Base-by-base conservation (phyloP, 2,797 vertebrate species). In the Acanthornis magna region DNA sequence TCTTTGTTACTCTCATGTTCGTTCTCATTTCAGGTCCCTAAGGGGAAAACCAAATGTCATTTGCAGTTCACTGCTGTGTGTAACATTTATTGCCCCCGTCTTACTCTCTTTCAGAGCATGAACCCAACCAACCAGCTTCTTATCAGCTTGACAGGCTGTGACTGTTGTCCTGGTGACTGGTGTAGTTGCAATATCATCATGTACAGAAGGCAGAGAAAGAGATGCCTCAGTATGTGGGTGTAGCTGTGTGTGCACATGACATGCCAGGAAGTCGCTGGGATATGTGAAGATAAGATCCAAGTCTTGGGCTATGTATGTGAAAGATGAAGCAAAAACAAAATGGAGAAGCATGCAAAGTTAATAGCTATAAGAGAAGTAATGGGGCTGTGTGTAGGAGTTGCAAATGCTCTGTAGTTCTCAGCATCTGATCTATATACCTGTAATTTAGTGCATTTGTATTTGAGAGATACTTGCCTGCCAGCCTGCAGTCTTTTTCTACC, bases 131-230 rank as follows among this genome's bases (percentile, higher is more conserved):
- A 70, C 68, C 55, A 85, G 78, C 54, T 88, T 70, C 91, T 96
- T 96, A 97, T 96, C 95, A 38, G n/a, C 80, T 48, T 92, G 82
- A 91, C 82, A 70, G 62, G 54, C 80, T 83, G 73, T 85, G 83
- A n/a, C 82, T 90, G 92, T 80, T 83, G 89, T 92, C 86, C 60
- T 94, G 88, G 90, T 87, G 91, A 91, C 86, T 5, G 5, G 32
- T 0, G 0, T 45, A 85, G 88, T 32, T 90, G 66, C 87, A 26
- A 79, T 96, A 96, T 96, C 95, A 54, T 65, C 72, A 6, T 1
- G 13, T 71, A 57, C 95, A 94, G 93, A 89, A 90, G 82, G 89
- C 74, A 71, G 42, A 10, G 7, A 70, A 88, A 51, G 72, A 71
- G 85, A 43, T 75, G 76, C 74, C 82, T 94, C 30, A 19, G 42